Evolutionary conservation across 2,888 invertebrate species (phyloP), one percentile per base, ranked within the genome.

Genomic region (Acronicta leporina): DNA sequence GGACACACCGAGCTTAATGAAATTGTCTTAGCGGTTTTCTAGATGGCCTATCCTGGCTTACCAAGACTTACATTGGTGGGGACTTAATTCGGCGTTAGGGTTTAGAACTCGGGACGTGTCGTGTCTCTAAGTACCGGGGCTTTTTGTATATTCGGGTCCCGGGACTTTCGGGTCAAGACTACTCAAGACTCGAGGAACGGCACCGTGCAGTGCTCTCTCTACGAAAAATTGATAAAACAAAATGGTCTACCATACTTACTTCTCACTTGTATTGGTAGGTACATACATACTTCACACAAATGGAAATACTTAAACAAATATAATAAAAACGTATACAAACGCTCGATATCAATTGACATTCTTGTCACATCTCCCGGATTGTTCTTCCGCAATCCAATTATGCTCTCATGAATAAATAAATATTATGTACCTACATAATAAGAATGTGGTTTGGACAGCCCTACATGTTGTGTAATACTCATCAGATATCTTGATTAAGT

Each of bases 321-420:
- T 16, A 38, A 63, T 38, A 8, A 56, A 50, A 48, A 48, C 30
- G 1, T 25, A 55, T 51, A 9, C 43, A 70, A 67, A 56, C 41
- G 9, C 13, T 64, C n/a, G 20, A 44, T 41, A 44, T 6, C 40
- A 55, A 72, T 56, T 61, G 27, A 41, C 60, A 66, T 54, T 68
- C 45, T 41, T 13, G 46, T 40, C 43, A 33, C 42, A 46, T 53
- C 10, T 16, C 25, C 25, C 13, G 61, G 49, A 50, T 67, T 63
- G 52, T 55, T 63, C 43, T 46, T 44, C 55, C 27, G 25, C 48
- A 49, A 68, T 30, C 57, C 69, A 73, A 73, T 68, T 70, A 73
- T 45, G 35, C 30, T 55, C 48, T 70, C 51, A 63, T 73, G 55
- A 73, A 70, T 70, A 63, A 63, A 63, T 68, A 58, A 57, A 47